Evolutionary conservation across 2,888 invertebrate genomes (phyloP).

Genomic region (Sesia apiformis): DNA sequence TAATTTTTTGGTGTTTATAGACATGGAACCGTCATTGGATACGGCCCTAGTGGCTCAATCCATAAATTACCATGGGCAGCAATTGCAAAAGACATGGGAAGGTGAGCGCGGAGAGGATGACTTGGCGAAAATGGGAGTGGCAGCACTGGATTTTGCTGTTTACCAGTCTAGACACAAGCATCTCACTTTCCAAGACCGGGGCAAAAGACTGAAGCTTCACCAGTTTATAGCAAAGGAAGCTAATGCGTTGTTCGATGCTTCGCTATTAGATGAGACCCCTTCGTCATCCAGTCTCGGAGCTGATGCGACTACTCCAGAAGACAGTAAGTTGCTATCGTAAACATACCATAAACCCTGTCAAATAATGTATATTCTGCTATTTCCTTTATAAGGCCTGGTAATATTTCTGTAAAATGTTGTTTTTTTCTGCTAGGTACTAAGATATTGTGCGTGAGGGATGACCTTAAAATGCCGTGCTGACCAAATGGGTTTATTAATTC

Average conservation of each 20-base stretch:
- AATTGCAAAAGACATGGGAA: constrained; percentile 91
- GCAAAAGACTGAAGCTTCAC: constrained; percentile 87
- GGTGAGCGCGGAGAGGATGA: constrained; percentile 87
- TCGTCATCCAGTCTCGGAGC: constrained; percentile 65
- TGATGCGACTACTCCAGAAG: constrained; percentile 70
- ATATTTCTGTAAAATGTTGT: too few relatives aligned
- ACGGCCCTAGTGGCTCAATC: constrained; percentile 78
- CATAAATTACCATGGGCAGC: constrained; percentile 90
- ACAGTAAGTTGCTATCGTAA: constrained; percentile 47
- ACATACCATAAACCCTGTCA: too few relatives aligned
- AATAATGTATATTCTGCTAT: too few relatives aligned
- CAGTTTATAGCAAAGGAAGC: constrained; percentile 92
- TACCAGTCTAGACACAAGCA: constrained; percentile 87
- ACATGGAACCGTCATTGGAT: constrained; percentile 61
- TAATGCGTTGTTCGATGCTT: constrained; percentile 80
- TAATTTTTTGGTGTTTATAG: too few relatives aligned
- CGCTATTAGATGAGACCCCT: constrained; percentile 60
- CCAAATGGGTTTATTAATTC: too few relatives aligned
- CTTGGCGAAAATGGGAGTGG: constrained; percentile 76
- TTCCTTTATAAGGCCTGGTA: too few relatives aligned
- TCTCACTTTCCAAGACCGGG: constrained; percentile 87
- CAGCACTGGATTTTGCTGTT: constrained; percentile 79
- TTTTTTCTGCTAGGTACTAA: too few relatives aligned
- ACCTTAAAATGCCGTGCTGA: too few relatives aligned
- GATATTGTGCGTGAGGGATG: too few relatives aligned